Base-by-base conservation (phyloP, 2,113 vertebrate genomes). In the Entosphenus tridentatus region DNA sequence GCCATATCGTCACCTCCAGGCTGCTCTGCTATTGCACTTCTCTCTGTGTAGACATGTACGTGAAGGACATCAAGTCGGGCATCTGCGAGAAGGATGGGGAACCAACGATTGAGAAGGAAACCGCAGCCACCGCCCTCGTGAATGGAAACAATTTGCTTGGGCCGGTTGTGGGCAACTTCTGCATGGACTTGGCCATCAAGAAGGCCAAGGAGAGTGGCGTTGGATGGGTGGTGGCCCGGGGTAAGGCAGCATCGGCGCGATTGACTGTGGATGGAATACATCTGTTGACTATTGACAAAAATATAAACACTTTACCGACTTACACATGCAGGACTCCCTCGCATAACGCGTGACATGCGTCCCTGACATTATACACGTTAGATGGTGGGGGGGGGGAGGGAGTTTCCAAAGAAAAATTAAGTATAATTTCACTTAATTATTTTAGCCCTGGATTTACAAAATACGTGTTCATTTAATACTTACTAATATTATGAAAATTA, bases 121-220 rank as follows among this genome's bases (percentile, higher is more conserved):
- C 77, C 1, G 73, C 68, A 1, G 82, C 81, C 70, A 84, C 82
- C 2, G 81, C 80, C 0, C 74, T 84, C 70, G 81, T 84, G 58
- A 71, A 84, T 16, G 82, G 81, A 58, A 76, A 59, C 54, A 84
- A 83, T 74, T 75, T 83, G 11, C 74, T 83, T 70, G 82, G 82
- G 3, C 82, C 82, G 0, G 81, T 83, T 71, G 81, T 84, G 68
- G 82, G 82, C 56, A 83, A 82, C 75, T 83, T 78, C 77, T 83
- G 82, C 75, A 84, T 83, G 81, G 72, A 76, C 55, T 73, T 84
- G 73, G 81, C 82, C 69, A 76, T 84, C 9, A 76, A 77, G 71
- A 84, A 83, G 73, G 82, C 82, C 68, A 78, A 72, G 69, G 72
- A 81, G 1, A 76, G 72, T 2, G 82, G 82, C 67, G 77, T 83